Conservation (phyloP, 2,797 vertebrate species). For the Bovichtus diacanthus region DNA sequence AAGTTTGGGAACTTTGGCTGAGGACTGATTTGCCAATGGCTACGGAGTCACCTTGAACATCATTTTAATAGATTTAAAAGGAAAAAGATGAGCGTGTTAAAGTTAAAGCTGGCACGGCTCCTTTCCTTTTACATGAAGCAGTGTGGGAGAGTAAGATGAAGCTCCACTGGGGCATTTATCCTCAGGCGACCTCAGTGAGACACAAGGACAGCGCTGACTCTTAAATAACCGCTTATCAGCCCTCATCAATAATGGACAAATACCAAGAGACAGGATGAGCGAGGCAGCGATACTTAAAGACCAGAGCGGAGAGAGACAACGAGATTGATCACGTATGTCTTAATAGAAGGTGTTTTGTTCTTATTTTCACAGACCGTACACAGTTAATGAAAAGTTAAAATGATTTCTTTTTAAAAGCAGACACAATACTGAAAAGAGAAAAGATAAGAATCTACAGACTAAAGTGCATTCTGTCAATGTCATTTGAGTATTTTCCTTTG, state of each 20-base stretch:
- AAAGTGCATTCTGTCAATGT: no score
- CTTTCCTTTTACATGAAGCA: constrained; percentile 31
- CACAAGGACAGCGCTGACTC: constrained; percentile 48
- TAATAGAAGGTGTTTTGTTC: background rate
- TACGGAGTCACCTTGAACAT: constrained; percentile 56
- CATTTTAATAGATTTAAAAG: constrained; percentile 25
- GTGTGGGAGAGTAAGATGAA: constrained; percentile 45
- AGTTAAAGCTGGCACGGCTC: constrained; percentile 22
- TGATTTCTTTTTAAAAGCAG: background rate
- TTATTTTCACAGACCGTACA: background rate
- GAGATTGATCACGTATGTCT: constrained; percentile 5
- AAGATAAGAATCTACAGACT: background rate
- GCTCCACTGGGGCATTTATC: constrained; percentile 37
- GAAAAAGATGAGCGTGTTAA: background rate
- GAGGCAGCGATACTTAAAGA: constrained; percentile 30
- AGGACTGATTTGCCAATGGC: constrained; percentile 21
- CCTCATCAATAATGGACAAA: constrained; percentile 73
- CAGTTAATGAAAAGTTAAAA: background rate
- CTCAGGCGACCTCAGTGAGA: constrained; percentile 48
- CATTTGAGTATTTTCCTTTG: background rate
- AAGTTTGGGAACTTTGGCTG: constrained; percentile 10
- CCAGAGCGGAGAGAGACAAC: background rate
- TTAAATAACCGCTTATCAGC: constrained; percentile 69
- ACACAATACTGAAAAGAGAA: background rate
- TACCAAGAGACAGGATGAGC: constrained; percentile 46